These are phyloP conservation scores for Calyptomena viridis DNA, from an alignment of 2,113 vertebrate species.

Conservation along the genomic window DNA sequence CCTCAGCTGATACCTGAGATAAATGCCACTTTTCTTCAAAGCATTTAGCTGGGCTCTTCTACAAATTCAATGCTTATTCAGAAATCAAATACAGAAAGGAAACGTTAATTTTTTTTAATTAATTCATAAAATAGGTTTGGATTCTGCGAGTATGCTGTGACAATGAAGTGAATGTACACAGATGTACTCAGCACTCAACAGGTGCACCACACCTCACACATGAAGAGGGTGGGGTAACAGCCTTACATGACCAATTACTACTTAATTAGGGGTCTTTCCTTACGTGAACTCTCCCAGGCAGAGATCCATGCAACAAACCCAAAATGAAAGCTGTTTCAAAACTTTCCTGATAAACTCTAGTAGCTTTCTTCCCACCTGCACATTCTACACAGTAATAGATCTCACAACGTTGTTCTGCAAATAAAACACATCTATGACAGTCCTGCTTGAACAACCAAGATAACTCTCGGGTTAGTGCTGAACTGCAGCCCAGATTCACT, in stretches of 20 bases:
- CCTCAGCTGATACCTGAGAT: neutral
- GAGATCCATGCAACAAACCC: neutral
- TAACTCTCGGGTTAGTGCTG: neutral
- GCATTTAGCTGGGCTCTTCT: neutral
- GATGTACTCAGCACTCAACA: neutral
- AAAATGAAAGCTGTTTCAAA: neutral
- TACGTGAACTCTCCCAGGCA: neutral
- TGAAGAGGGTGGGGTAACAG: neutral
- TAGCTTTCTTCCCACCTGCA: neutral
- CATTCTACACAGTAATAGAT: neutral
- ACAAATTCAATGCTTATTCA: neutral
- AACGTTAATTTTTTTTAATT: neutral
- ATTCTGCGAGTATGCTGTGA: neutral
- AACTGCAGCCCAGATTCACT: neutral
- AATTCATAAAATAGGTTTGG: neutral
- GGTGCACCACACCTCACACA: neutral
- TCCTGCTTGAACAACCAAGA: neutral
- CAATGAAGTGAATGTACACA: accelerated
- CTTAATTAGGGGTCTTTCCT: neutral
- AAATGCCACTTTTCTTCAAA: neutral
- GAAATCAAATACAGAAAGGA: neutral
- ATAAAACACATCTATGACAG: neutral
- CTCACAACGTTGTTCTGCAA: neutral
- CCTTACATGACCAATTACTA: neutral
- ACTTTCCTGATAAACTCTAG: neutral